These are phyloP conservation scores for Spodoptera littoralis DNA, from an alignment of 2,888 invertebrate species.

Conservation along the genomic window DNA sequence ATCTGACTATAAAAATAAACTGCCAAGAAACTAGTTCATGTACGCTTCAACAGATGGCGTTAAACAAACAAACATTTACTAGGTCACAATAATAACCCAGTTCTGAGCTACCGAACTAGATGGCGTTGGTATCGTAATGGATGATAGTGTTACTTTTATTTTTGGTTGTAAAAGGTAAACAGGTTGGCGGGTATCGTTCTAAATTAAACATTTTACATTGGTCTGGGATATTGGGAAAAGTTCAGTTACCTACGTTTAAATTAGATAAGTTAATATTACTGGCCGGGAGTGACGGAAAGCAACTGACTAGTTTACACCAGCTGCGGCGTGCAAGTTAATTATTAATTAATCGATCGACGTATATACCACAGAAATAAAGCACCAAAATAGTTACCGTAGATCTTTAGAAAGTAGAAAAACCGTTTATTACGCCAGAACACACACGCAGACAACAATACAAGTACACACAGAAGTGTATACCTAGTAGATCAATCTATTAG, in stretches of 20 bases:
- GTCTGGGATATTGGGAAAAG: constrained; percentile 47
- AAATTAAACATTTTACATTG: constrained; percentile 62
- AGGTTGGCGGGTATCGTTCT: constrained; percentile 64
- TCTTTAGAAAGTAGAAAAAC: too few species aligned
- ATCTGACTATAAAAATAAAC: constrained; percentile 42
- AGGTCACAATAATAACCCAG: constrained; percentile 31
- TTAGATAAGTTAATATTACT: constrained; percentile 12
- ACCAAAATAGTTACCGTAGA: too few species aligned
- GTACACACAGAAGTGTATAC: too few species aligned
- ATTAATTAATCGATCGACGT: neutral
- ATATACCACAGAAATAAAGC: neutral
- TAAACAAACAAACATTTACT: constrained; percentile 42
- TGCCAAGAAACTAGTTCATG: constrained; percentile 30
- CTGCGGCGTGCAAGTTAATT: constrained; percentile 8
- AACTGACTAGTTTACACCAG: constrained; percentile 17
- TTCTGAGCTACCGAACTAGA: constrained; percentile 54
- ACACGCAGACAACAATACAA: too few species aligned
- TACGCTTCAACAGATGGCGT: constrained; percentile 56
- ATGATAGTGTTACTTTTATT: constrained; percentile 77
- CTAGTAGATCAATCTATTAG: too few species aligned
- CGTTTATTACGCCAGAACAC: too few species aligned
- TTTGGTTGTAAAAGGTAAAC: constrained; percentile 77
- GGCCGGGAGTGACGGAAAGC: constrained; percentile 14
- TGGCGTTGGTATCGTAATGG: constrained; percentile 63
- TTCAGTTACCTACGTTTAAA: constrained; percentile 28